Base-by-base conservation (phyloP, 2,113 vertebrate genomes). In the Pyrgilauda ruficollis region DNA sequence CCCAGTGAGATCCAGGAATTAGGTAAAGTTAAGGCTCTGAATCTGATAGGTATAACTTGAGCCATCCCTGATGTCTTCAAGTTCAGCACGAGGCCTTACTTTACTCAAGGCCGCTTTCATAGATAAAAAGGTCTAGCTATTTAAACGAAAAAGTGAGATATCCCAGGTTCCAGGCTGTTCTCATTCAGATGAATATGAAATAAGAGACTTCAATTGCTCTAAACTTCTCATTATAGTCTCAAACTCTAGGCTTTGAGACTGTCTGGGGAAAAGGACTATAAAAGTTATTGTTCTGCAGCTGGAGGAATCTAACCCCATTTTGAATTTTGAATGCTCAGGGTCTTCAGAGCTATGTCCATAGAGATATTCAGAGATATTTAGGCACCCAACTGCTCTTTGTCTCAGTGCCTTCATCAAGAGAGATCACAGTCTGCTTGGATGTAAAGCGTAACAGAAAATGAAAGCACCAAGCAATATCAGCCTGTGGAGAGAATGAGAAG, bases 351-450 rank as follows among this genome's bases (percentile, higher is more conserved):
- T 80, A 39, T 22, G 68, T 80, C 85, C 86, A 73, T 18, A 69
- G 88, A 83, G 86, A 81, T 77, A 90, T 74, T 93, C 86, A 92
- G 78, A 85, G 83, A 80, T 88, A 90, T 80, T 94, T 88, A 90
- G 76, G 75, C 67, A 69, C 94, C 67, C 85, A 92, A 41, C 72
- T 92, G 83, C 72, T 93, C 50, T 87, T 94, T 92, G 81, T 94
- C 62, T 96, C 53, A 50, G 33, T 73, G 68, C 75, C 85, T 93
- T 91, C 68, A 93, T 90, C 79, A 90, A 72, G 83, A 91, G 61
- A 96, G 35, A 79, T 90, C 56, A 70, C 50, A 90, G 70, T 77
- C 78, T 52, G 46, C 68, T 70, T 69, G 75, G 75, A 91, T 87
- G 35, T 94, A 80, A 82, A 91, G 56, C 4, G 10, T 75, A 49